These are phyloP conservation scores for Eurytoma adleriae DNA, from an alignment of 2,888 invertebrate species.

Conservation along the genomic window DNA sequence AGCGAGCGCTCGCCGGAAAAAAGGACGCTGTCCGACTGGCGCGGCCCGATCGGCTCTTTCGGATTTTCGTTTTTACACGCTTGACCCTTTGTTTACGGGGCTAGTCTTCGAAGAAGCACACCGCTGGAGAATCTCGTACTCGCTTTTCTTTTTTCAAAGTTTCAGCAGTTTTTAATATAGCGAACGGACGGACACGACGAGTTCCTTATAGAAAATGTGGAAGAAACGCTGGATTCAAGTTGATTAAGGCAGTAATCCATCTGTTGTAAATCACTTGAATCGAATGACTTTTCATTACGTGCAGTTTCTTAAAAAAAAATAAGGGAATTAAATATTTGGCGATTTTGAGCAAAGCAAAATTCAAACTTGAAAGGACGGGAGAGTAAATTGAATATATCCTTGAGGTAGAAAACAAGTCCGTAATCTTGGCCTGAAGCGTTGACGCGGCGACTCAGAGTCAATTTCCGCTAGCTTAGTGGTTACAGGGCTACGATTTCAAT, in stretches of 20 bases:
- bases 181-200: no score
- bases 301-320: no score
- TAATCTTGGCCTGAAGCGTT: slow-evolving; percentile 66
- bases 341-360: no score
- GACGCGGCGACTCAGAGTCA: slow-evolving; percentile 63
- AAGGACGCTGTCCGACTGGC: slow-evolving; percentile 38
- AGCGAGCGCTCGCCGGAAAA: slow-evolving; percentile 23
- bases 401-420: slow-evolving; percentile 66
- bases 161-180: not conserved
- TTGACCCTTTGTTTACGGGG: not conserved
- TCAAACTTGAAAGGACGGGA: slow-evolving; percentile 40
- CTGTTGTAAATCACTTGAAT: no score
- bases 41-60: not conserved
- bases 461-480: slow-evolving; percentile 62
- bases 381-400: slow-evolving; percentile 40
- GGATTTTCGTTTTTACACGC: not conserved
- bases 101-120: not conserved
- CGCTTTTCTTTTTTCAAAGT: not conserved
- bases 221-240: no score
- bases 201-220: no score
- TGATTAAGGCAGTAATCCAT: no score
- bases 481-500: slow-evolving; percentile 49
- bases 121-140: not conserved
- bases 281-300: no score
- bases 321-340: no score